Evolutionary conservation across 1,140 invertebrate genomes (phyloP).

Genomic region (Bombus confusus): DNA sequence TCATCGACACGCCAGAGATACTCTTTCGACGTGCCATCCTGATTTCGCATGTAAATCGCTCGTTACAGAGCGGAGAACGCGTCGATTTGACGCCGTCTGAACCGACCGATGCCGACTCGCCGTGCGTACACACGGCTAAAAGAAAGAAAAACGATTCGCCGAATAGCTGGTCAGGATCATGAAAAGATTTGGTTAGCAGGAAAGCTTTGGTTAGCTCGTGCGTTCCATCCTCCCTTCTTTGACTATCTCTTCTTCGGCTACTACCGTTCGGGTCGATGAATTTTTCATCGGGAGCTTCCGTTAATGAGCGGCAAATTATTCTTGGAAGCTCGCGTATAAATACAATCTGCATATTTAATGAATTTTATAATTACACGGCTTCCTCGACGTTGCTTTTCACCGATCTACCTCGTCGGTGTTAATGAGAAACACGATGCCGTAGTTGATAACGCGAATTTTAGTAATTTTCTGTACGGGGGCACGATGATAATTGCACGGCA

Average conservation of each 20-base stretch:
- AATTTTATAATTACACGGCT: slow-evolving; percentile 61
- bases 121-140: not conserved
- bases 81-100: slow-evolving; percentile 14
- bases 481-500: not conserved
- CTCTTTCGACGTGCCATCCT: slow-evolving; percentile 42
- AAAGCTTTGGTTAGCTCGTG: not conserved
- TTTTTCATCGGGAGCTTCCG: slow-evolving; percentile 50
- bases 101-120: not conserved
- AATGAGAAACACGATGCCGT: slow-evolving; percentile 28
- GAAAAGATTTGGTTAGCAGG: not conserved
- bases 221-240: not conserved
- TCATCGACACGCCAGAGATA: slow-evolving; percentile 52
- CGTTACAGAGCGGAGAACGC: slow-evolving; percentile 34
- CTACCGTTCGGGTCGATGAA: slow-evolving; percentile 34
- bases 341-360: slow-evolving; percentile 53
- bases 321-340: slow-evolving; percentile 44
- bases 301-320: slow-evolving; percentile 57
- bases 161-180: not conserved
- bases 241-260: not conserved
- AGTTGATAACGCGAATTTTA: slow-evolving; percentile 30
- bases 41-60: slow-evolving; percentile 64
- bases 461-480: not conserved
- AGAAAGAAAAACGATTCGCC: not conserved
- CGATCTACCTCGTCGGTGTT: slow-evolving; percentile 18
- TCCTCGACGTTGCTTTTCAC: slow-evolving; percentile 17